Conservation (phyloP, 1,140 invertebrate species). For the Hydropsyche tenuis region DNA sequence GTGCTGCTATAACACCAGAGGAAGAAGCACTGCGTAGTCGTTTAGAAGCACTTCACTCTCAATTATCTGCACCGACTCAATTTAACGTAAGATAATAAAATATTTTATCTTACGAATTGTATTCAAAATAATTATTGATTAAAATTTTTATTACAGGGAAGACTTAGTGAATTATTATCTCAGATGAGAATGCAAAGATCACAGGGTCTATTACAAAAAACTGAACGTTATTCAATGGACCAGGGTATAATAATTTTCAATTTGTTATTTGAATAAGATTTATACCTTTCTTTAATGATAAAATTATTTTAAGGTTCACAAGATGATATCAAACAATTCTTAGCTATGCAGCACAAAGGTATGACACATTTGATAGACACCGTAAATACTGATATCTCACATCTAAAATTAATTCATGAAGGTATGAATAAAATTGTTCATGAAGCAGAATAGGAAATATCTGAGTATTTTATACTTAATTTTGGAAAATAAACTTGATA, state of each 20-base stretch:
- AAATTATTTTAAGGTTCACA: conserved; percentile 59
- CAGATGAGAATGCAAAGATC: conserved; percentile 81
- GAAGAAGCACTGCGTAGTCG: conserved; percentile 86
- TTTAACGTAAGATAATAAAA: conserved; percentile 78
- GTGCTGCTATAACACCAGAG: conserved; percentile 83
- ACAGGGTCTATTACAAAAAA: conserved; percentile 59
- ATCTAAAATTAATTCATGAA: conserved; percentile 81
- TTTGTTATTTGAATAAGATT: conserved; percentile 27
- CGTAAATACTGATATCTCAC: conserved; percentile 76
- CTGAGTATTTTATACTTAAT: not conserved
- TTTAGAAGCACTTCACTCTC: conserved; percentile 83
- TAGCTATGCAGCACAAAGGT: conserved; percentile 83
- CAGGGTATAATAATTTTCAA: conserved; percentile 54
- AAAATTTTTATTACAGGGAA: conserved; percentile 65
- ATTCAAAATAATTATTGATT: conserved; percentile 5
- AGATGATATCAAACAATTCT: conserved; percentile 75
- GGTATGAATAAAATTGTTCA: conserved; percentile 67
- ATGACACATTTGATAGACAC: conserved; percentile 83
- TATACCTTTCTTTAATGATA: conserved; percentile 48
- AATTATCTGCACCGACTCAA: conserved; percentile 89
- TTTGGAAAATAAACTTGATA: too few species aligned
- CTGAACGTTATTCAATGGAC: conserved; percentile 65
- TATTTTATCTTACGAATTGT: conserved; percentile 18
- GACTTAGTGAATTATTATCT: conserved; percentile 88
- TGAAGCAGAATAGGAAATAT: conserved; percentile 37